These are phyloP conservation scores for Buceros bicornis DNA, from an alignment of 2,797 vertebrate species.

Conservation along the genomic window DNA sequence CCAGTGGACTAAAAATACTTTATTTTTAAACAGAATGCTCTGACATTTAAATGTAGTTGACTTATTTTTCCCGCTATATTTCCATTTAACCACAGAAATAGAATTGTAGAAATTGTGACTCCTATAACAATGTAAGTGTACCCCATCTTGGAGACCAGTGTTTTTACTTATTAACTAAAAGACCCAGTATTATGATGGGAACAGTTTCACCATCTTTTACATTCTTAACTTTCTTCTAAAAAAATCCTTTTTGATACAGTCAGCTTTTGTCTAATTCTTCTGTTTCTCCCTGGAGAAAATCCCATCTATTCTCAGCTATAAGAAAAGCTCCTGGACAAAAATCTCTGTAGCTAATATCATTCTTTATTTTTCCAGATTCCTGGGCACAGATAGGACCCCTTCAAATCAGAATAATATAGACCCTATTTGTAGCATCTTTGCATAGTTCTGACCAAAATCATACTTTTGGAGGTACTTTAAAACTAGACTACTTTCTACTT, in stretches of 20 bases:
- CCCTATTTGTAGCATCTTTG: accelerated
- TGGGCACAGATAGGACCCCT: neutral
- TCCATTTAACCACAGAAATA: neutral
- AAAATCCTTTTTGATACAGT: neutral
- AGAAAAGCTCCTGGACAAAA: neutral
- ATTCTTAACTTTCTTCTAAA: neutral
- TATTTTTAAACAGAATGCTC: neutral
- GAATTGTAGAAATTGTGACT: neutral
- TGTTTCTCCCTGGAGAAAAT: neutral
- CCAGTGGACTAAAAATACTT: neutral
- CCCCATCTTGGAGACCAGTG: accelerated
- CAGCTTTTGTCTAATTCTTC: neutral
- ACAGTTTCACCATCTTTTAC: neutral
- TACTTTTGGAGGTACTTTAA: neutral
- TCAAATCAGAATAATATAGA: neutral
- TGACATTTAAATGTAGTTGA: neutral
- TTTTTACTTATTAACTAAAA: neutral
- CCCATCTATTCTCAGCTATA: neutral
- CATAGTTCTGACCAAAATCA: neutral
- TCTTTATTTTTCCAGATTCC: neutral
- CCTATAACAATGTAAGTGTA: neutral
- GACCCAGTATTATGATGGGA: neutral
- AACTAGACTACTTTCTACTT: neutral
- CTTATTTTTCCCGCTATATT: neutral
- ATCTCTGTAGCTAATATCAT: neutral